Conservation (phyloP, 30 jellyfish, hydroid and myxozoan species). For the Aurelia sp. region DNA sequence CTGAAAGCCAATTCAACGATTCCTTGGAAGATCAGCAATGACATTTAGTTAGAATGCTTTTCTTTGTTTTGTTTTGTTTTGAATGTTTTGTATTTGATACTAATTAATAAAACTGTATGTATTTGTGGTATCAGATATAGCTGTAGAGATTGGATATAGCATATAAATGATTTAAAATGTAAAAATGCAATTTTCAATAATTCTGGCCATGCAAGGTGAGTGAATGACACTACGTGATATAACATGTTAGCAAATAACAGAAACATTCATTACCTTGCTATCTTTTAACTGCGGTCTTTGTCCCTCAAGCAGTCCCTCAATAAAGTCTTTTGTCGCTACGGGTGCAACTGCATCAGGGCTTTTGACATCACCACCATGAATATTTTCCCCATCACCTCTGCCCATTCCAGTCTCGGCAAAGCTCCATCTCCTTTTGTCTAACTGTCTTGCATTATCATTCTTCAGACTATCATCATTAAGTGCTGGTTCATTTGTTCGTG, state of each 20-base stretch:
- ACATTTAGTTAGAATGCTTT: too few species aligned
- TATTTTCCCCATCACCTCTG: constrained; percentile 24
- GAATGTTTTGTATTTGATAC: too few species aligned
- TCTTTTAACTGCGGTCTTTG: constrained; percentile 44
- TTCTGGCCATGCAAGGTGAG: too few species aligned
- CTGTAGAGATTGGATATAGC: too few species aligned
- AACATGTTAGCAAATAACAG: neutral
- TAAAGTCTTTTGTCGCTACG: constrained; percentile 19
- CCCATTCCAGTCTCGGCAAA: constrained; percentile 62
- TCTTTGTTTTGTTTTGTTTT: too few species aligned
- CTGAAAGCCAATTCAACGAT: too few species aligned
- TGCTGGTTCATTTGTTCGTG: constrained; percentile 88
- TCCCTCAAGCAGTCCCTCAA: constrained; percentile 58
- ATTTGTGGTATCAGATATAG: too few species aligned
- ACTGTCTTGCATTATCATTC: constrained; percentile 63
- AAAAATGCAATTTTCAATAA: too few species aligned
- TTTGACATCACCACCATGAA: neutral
- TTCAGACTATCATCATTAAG: constrained; percentile 87
- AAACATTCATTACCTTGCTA: constrained; percentile 2
- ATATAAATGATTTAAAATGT: too few species aligned
- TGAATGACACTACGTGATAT: too few species aligned
- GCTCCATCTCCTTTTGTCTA: constrained; percentile 72
- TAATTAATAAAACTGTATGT: too few species aligned
- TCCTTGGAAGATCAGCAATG: too few species aligned
- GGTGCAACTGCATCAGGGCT: constrained; percentile 22